Base-by-base conservation (phyloP, 2,888 invertebrate species). In the Chrysina gloriosa region DNA sequence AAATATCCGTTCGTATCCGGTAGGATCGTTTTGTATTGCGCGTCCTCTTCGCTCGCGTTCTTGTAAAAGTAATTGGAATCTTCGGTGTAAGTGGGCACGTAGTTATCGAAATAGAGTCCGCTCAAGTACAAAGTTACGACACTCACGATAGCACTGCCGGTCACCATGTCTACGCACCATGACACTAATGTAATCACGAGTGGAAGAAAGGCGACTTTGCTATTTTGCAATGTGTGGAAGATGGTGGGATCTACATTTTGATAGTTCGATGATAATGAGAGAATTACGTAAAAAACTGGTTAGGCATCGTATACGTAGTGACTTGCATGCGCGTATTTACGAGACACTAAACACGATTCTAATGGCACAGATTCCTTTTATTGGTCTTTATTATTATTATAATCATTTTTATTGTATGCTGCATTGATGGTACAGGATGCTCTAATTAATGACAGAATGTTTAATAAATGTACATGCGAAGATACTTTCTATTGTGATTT, bases 221-320 rank as follows among this genome's bases (percentile, higher is more conserved):
- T 52, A 16, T 25, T 25, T 50, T 9, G n/a, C 19, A 19, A 31
- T 4, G 39, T 4, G 7, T 14, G 5, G 23, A n/a, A 39, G 7
- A 25, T 36, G 39, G 58, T 58, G 58, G 58, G 58, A 58, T 58
- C n/a, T n/a, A 14, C 14, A 39, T 39, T 39, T 58, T 23, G 58
- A 39, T 58, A 58, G 36, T 39, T 39, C 11, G 11, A 6, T 25
- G 23, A 23, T 25, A 14, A 25, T 39, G 36, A 39, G 25, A 7
- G 39, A 6, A 39, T 25, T 39, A 58, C 39, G 58, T 58, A 58
- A 34, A 34, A 19, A 54, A 19, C 39, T 58, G 23, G 25, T 42
- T 16, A 7, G 7, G 16, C 27, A n/a, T 27, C 25, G 6, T 6
- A 21, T 19, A 19, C n/a, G n/a, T n/a, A n/a, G n/a, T n/a, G n/a